Evolutionary conservation across 2,797 vertebrate species (phyloP).

Genomic region (Holocentrus rufus): DNA sequence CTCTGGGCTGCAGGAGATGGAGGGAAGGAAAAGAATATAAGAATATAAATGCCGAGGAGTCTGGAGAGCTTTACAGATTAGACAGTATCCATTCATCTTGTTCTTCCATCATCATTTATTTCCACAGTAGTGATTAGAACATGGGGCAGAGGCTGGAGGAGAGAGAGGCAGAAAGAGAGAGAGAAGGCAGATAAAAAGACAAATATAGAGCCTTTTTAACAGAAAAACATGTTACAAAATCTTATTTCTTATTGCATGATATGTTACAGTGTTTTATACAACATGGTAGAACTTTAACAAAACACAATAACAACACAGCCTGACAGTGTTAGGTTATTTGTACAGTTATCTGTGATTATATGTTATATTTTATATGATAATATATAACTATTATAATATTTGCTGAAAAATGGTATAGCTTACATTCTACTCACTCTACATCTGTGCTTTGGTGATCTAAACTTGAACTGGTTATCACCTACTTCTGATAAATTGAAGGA

Average conservation of each 20-base stretch:
- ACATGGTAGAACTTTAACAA: too few relatives aligned
- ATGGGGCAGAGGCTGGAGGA: not conserved
- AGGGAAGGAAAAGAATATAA: conserved; percentile 5
- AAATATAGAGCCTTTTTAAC: not conserved
- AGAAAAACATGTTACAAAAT: not conserved
- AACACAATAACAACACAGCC: too few relatives aligned
- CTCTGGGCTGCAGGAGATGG: not conserved
- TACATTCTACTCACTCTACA: too few relatives aligned
- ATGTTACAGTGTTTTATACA: too few relatives aligned
- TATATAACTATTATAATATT: too few relatives aligned
- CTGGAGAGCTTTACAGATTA: conserved; percentile 40
- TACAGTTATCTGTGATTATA: too few relatives aligned
- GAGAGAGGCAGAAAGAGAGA: not conserved
- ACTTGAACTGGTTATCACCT: too few relatives aligned
- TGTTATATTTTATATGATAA: too few relatives aligned
- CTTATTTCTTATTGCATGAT: not conserved
- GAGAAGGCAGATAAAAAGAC: not conserved
- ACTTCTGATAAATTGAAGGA: too few relatives aligned
- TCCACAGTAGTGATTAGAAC: conserved; percentile 19
- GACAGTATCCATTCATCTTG: conserved; percentile 12
- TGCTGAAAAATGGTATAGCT: too few relatives aligned
- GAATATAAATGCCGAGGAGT: conserved; percentile 12
- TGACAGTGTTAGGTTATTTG: too few relatives aligned
- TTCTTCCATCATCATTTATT: conserved; percentile 26
- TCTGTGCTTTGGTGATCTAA: too few relatives aligned